Conservation (phyloP, 1,140 invertebrate genomes). For the Acromyrmex heyeri region DNA sequence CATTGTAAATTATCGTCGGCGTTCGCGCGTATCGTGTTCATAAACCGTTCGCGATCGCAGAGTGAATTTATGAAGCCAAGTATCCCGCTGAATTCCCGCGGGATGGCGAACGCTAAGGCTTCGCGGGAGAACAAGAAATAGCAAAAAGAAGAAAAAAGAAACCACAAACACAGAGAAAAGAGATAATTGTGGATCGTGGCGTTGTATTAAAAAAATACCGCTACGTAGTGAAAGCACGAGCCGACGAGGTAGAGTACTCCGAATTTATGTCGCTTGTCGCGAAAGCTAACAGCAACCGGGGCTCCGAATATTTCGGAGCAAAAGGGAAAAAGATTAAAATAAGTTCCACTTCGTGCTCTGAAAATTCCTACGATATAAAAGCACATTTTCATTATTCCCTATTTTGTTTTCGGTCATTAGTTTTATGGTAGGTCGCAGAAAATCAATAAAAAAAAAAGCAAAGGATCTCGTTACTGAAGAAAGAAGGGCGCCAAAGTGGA, state of each 20-base stretch:
- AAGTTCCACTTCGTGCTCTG: background rate
- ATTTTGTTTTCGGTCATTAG: background rate
- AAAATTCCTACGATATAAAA: background rate
- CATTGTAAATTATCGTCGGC: background rate
- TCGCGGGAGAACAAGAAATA: slow-evolving; percentile 9
- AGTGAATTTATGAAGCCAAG: slow-evolving; percentile 33
- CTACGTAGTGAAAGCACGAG: slow-evolving; percentile 19
- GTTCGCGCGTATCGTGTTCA: slow-evolving; percentile 2
- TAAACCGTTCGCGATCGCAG: background rate
- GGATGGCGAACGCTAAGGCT: background rate
- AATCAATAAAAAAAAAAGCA: background rate
- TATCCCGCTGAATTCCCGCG: background rate
- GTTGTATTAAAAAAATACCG: slow-evolving; percentile 5
- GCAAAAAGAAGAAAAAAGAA: slow-evolving; percentile 11
- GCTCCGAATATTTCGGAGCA: background rate
- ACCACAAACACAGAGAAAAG: slow-evolving; percentile 14
- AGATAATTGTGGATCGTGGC: slow-evolving; percentile 13
- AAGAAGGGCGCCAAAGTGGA: background rate
- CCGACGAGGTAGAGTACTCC: slow-evolving; percentile 16
- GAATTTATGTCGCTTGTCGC: slow-evolving; percentile 36
- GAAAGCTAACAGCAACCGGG: background rate
- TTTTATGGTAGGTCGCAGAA: background rate
- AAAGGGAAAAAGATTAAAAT: background rate
- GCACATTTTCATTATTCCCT: background rate
- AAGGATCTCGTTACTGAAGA: background rate